phyloP scores from a whole-genome alignment of 2,797 vertebrate species.

The Leucoraja ocellata region DNA sequence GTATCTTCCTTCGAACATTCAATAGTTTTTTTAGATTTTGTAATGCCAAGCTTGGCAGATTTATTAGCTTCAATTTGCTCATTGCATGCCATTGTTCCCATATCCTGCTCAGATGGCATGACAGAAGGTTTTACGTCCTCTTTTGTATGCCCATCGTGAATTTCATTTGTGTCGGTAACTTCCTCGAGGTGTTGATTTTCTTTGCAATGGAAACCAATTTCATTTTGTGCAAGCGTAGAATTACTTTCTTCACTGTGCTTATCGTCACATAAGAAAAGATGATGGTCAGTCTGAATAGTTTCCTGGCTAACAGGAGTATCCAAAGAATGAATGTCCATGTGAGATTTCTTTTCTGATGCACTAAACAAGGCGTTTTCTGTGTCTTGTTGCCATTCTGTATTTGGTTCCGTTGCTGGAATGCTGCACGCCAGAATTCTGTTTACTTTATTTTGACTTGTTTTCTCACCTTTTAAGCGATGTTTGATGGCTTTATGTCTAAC shows the following conservation, averaged over 20 bases:
- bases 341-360: conserved; percentile 19
- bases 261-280: neutral
- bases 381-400: neutral
- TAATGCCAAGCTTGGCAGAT: neutral
- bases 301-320: neutral
- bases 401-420: neutral
- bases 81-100: neutral
- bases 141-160: neutral
- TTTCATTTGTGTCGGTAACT: neutral
- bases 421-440: neutral
- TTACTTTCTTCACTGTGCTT: neutral
- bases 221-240: neutral
- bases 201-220: neutral
- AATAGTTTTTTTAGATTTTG: conserved; percentile 19
- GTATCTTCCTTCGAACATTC: neutral
- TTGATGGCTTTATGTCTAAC: conserved; percentile 90
- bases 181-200: neutral
- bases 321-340: neutral
- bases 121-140: neutral
- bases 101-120: neutral
- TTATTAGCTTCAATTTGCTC: neutral
- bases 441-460: conserved; percentile 42
- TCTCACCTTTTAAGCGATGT: conserved; percentile 61
- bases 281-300: neutral
- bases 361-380: neutral